Evolutionary conservation across 1,140 invertebrate species (phyloP), one percentile per base, ranked within the genome.

Genomic region (Centruroides vittatus): DNA sequence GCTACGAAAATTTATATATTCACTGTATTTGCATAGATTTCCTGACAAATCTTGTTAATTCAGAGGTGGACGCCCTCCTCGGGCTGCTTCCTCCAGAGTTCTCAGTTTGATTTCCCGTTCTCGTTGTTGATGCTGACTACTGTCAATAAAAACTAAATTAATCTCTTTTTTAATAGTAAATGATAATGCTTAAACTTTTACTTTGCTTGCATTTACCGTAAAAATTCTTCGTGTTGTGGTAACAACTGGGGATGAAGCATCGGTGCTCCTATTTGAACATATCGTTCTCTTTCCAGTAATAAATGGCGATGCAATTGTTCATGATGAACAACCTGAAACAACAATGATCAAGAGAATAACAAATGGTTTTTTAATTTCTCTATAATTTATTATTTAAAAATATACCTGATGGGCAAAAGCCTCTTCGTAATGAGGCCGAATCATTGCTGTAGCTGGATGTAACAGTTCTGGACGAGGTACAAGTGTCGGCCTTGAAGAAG

Each of bases 301-400:
- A 91, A 78, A 68, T 92, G 88, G 63, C 89, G 78, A 72, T 92
- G 88, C 35, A 91, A 72, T 68, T 90, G 87, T 72, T 92, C 88
- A 68, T 91, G 88, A 56, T 76, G 74, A 59, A 86, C 85, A 35
- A 82, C 82, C 61, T 76, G 71, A 76, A 82, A 71, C 72, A 76
- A 62, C 73, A 75, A 67, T 61, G 70, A 70, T 0, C 34, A 56
- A 57, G 10, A 63, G 57, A 58, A 36, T 54, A 59, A 68, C 41
- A 41, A n/a, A 6, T 5, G 46, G 8, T 55, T 11, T 4, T n/a
- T 63, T 13, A 36, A 56, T 12, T 41, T 41, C 41, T 41, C 8
- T 41, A 6, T 6, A 41, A 41, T 41, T 41, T 41, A 41, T 8
- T 41, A 23, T 23, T 23, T 23, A 23, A 41, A 41, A 8, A 41